Base-by-base conservation (phyloP, 2,797 vertebrate species). In the Mustela erminea region DNA sequence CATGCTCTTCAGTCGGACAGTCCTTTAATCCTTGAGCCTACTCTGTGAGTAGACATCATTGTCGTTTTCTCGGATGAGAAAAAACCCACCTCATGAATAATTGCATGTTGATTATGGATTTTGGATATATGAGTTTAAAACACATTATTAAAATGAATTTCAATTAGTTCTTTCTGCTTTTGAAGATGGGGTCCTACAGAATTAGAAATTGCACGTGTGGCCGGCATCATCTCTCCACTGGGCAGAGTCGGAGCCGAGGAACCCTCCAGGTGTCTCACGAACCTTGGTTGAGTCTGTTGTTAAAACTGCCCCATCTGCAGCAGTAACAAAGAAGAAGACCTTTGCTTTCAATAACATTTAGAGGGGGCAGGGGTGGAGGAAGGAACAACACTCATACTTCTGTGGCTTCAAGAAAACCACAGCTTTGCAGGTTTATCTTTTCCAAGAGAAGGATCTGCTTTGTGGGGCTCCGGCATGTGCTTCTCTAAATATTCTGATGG, bases 401-500 rank as follows among this genome's bases (percentile, higher is more conserved):
- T 52, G 27, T 29, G 41, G 46, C 75, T 87, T 82, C 54, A 32
- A 92, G 58, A 91, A 83, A 81, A 46, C 49, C n/a, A 78, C 25
- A 90, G 84, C 58, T 85, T 64, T 93, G 84, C 56, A 41, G 92
- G 32, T 96, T 95, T 95, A 74, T 87, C 78, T 86, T 93, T 29
- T 49, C 62, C 41, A 46, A 82, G 49, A 92, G 15, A 58, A 38
- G 56, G 64, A 46, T 93, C 49, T 64, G 43, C 81, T 70, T 46
- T 35, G 6, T 25, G 56, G 52, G 64, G 29, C 93, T 85, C 17
- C 0, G 1, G n/a, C 20, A 29, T 46, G 75, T 43, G n/a, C 5
- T 96, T 96, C 97, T 96, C 93, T 70, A 97, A 93, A 96, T 87
- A 95, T 64, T 49, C 90, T 0, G 0, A 72, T 83, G 58, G 88